phyloP scores from a whole-genome alignment of 1,140 invertebrate genomes.

The Phenacoccus solenopsis region DNA sequence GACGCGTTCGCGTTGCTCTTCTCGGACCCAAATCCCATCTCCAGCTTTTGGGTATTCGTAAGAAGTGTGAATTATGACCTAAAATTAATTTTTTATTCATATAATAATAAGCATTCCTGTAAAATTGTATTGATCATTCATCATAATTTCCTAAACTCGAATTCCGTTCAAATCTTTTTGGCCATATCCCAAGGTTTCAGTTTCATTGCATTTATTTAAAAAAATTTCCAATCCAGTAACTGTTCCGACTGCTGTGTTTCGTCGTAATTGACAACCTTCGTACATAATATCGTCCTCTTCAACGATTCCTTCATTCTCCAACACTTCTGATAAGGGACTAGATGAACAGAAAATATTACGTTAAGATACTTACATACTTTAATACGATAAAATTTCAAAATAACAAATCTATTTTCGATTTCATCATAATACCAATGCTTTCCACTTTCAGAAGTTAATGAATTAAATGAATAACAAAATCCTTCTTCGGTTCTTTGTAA shows the following conservation, averaged over 20 bases:
- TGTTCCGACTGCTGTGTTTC: conserved; percentile 25
- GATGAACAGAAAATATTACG: too few species aligned
- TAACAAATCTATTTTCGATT: too few species aligned
- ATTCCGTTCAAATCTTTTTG: conserved; percentile 23
- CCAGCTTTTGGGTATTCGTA: conserved; percentile 26
- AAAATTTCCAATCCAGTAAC: conserved; percentile 30
- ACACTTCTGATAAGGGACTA: conserved; percentile 26
- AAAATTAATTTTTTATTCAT: neutral
- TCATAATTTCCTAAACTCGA: conserved; percentile 12
- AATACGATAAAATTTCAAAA: neutral
- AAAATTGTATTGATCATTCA: neutral
- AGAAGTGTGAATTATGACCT: conserved; percentile 26
- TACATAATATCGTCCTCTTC: conserved; percentile 26
- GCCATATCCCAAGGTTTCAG: conserved; percentile 21
- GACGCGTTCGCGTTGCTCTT: neutral
- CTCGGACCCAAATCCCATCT: conserved; percentile 22
- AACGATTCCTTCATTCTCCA: conserved; percentile 27
- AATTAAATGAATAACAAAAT: conserved; percentile 30
- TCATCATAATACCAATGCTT: conserved; percentile 23
- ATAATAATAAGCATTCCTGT: neutral
- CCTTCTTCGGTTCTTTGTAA: conserved; percentile 28
- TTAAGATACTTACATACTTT: neutral
- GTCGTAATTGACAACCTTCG: conserved; percentile 24
- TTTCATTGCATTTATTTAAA: conserved; percentile 23
- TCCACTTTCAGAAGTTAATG: conserved; percentile 21